phyloP scores from a whole-genome alignment of 2,888 invertebrate genomes.

The Microctonus aethiopoides region DNA sequence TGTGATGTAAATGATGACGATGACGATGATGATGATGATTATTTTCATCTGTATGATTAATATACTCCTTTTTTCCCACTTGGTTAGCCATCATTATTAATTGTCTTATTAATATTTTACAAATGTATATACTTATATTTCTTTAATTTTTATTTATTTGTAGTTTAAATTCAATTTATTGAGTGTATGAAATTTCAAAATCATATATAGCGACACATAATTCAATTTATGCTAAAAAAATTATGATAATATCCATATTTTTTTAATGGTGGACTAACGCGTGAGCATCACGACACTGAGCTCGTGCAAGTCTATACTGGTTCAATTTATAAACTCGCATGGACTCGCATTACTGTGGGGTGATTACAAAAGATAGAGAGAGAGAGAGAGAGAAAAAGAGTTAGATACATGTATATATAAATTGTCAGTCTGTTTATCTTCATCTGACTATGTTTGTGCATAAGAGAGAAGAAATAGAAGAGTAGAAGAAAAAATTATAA shows the following conservation, averaged over 20 bases:
- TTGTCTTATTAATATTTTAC: too few species aligned
- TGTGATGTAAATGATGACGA: constrained; percentile 15
- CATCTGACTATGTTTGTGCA: too few species aligned
- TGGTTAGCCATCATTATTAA: constrained; percentile 55
- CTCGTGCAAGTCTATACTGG: constrained; percentile 49
- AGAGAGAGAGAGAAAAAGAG: not conserved
- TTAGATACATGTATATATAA: too few species aligned
- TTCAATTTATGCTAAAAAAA: constrained; percentile 1
- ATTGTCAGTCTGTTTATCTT: too few species aligned
- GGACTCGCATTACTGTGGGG: constrained; percentile 51
- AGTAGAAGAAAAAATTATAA: not conserved
- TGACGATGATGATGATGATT: constrained; percentile 52
- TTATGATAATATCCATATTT: constrained; percentile 41
- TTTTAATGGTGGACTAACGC: constrained; percentile 42
- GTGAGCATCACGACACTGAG: constrained; percentile 47
- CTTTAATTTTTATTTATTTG: not conserved
- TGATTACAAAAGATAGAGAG: not conserved
- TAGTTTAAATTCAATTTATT: not conserved
- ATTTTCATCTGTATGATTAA: constrained; percentile 48
- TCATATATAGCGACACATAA: not conserved
- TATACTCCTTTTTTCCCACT: constrained; percentile 53
- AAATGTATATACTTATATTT: not conserved
- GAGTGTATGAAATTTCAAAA: not conserved
- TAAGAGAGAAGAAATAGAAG: not conserved
- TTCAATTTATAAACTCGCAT: constrained; percentile 64